These are phyloP conservation scores for Andrena hattorfiana DNA, from an alignment of 2,888 invertebrate species.

Conservation along the genomic window DNA sequence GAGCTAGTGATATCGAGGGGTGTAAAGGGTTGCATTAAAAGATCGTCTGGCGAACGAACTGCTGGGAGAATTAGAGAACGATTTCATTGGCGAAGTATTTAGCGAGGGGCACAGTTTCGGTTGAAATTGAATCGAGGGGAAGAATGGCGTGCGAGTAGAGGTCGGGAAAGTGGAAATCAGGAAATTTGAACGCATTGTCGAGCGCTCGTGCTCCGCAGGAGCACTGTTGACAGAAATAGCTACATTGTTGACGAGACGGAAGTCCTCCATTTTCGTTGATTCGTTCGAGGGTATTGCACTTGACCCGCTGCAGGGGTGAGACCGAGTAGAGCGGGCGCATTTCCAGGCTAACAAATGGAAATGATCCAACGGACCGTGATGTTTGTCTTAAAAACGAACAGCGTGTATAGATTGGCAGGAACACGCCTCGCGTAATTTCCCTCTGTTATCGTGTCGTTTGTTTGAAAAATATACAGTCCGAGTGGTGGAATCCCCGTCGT, in stretches of 20 bases:
- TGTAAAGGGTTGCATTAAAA: no score
- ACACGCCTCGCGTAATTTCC: background rate
- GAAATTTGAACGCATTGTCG: constrained; percentile 8
- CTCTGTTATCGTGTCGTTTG: background rate
- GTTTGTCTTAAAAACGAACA: constrained; percentile 10
- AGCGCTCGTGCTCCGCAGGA: background rate
- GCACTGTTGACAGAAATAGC: constrained; percentile 1
- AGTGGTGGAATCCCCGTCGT: background rate
- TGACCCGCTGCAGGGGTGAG: background rate
- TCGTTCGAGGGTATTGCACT: background rate
- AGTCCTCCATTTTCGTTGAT: constrained; percentile 9
- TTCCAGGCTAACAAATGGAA: background rate
- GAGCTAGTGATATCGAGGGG: no score
- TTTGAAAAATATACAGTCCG: background rate
- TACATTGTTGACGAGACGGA: background rate
- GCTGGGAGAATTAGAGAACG: no score
- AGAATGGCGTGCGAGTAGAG: background rate
- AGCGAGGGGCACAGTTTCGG: no score
- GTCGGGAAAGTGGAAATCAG: background rate
- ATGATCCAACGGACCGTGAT: constrained; percentile 7
- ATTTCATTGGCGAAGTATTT: no score
- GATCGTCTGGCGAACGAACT: no score
- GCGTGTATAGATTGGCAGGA: background rate
- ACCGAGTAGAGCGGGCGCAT: background rate
- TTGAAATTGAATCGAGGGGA: background rate